A percentile compares a stretch with the other conserved stretches of the same genome.
Evolutionary conservation across 2,113 vertebrate genomes (phyloP).

Genomic region (Callaeas wilsoni): DNA sequence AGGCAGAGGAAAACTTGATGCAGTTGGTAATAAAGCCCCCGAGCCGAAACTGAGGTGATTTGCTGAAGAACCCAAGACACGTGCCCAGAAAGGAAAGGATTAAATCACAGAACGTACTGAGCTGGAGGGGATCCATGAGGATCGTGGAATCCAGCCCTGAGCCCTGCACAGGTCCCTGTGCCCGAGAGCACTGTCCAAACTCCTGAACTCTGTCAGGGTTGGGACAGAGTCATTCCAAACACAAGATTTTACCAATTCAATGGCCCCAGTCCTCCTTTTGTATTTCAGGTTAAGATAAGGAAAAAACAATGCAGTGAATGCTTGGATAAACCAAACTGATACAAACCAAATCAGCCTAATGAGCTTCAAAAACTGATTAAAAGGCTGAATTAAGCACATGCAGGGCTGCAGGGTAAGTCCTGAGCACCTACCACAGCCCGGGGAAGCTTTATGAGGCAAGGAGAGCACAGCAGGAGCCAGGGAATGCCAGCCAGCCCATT

Average conservation of each 20-base stretch:
- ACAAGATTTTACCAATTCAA: too few relatives aligned
- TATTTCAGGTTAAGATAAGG: not conserved
- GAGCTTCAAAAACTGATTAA: fast-evolving
- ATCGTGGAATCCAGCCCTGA: not conserved
- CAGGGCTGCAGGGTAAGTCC: fast-evolving
- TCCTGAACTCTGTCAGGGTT: not conserved
- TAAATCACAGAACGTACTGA: not conserved
- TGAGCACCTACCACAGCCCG: not conserved
- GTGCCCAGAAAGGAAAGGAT: fast-evolving
- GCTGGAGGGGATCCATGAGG: not conserved
- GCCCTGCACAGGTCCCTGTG: not conserved
- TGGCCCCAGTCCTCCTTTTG: fast-evolving
- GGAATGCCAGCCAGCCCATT: not conserved
- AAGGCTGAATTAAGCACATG: not conserved
- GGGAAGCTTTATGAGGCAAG: not conserved
- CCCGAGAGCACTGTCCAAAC: not conserved
- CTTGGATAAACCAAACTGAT: not conserved
- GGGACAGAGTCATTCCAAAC: not conserved
- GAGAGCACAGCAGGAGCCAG: not conserved
- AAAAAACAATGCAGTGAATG: not conserved
- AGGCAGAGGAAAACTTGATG: fast-evolving
- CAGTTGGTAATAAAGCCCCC: fast-evolving
- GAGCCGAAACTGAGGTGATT: fast-evolving
- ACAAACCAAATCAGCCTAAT: too few relatives aligned
- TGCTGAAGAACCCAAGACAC: not conserved